Conservation (phyloP, 1,140 invertebrate genomes). For the Ooceraea biroi region DNA sequence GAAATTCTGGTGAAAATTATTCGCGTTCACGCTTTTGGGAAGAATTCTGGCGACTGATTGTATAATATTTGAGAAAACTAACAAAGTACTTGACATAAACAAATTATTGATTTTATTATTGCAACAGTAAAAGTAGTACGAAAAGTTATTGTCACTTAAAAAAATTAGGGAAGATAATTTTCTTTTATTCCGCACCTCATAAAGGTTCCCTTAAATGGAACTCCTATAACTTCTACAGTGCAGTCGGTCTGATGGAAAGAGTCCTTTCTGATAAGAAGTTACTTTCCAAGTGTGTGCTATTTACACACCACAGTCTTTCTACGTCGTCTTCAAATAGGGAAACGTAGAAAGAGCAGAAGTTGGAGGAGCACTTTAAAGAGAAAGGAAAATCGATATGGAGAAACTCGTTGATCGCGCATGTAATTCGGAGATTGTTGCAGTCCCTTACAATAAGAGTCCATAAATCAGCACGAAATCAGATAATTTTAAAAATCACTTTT, state of each 20-base stretch:
- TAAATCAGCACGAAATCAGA: too few relatives aligned
- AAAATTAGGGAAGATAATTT: not conserved
- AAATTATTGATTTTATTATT: not conserved
- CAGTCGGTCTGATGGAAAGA: too few relatives aligned
- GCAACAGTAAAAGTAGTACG: not conserved
- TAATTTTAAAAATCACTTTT: too few relatives aligned
- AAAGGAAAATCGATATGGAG: conserved; percentile 11
- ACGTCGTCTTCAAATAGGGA: not conserved
- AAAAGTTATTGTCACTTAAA: not conserved
- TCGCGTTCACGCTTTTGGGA: not conserved
- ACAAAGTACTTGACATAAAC: not conserved
- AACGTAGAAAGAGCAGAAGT: not conserved
- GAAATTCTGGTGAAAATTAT: not conserved
- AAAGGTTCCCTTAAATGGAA: not conserved
- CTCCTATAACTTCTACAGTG: not conserved
- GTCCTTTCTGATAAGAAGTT: not conserved
- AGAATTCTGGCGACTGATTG: not conserved
- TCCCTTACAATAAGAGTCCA: not conserved
- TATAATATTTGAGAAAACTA: not conserved
- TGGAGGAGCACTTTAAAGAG: not conserved
- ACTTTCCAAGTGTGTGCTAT: conserved; percentile 17
- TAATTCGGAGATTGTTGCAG: not conserved
- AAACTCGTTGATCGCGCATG: conserved; percentile 18
- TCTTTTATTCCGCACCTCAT: not conserved
- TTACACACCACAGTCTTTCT: conserved; percentile 16